Percentiles rank a stretch among this genome's conserved stretches.
phyloP scores from a whole-genome alignment of 2,113 vertebrate genomes.

The Mirza zaza region DNA sequence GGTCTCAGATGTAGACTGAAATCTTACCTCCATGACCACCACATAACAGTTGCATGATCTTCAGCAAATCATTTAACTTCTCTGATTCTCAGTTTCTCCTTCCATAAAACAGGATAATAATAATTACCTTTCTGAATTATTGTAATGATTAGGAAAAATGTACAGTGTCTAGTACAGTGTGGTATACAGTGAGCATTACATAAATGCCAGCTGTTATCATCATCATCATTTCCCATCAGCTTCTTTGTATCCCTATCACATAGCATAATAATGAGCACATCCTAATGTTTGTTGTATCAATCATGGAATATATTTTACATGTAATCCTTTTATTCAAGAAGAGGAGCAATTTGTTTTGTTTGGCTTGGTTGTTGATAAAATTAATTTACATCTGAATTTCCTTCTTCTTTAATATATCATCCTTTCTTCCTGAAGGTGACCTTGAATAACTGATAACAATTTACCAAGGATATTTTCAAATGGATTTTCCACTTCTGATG shows the following conservation, averaged over 20 bases:
- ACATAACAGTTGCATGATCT: neutral
- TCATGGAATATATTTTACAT: neutral
- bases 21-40: neutral
- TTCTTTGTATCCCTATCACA: neutral
- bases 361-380: constrained; percentile 23
- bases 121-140: neutral
- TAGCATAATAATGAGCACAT: neutral
- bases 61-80: neutral
- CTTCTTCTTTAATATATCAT: neutral
- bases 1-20: neutral
- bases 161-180: neutral
- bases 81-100: neutral
- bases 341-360: neutral
- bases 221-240: neutral
- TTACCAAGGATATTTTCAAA: neutral
- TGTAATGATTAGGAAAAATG: neutral
- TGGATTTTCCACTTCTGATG: neutral
- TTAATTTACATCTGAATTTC: neutral
- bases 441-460: neutral
- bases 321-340: neutral
- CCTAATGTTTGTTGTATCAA: neutral
- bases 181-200: neutral
- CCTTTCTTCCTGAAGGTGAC: neutral
- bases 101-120: neutral
- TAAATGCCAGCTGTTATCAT: neutral